Evolutionary conservation across 2,888 invertebrate genomes (phyloP).

Genomic region (Hyposoter dolosus): DNA sequence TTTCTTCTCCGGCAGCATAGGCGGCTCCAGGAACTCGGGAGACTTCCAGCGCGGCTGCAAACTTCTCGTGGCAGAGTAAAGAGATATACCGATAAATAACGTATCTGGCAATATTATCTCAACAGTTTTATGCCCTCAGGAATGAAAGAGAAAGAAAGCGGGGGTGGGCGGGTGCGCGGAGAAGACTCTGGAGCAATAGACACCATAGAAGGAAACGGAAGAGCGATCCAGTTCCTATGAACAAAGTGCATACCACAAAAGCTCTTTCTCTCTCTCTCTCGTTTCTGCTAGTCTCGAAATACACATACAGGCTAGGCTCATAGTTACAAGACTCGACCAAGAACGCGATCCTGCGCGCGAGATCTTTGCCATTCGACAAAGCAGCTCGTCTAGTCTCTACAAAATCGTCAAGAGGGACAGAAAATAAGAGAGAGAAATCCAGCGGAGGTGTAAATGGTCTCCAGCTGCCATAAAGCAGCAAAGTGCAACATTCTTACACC

Average conservation of each 20-base stretch:
- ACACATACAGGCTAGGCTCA: constrained; percentile 28
- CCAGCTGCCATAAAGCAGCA: constrained; percentile 77
- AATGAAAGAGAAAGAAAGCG: constrained; percentile 27
- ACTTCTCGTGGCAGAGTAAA: constrained; percentile 68
- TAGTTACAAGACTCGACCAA: constrained; percentile 46
- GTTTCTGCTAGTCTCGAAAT: constrained; percentile 17
- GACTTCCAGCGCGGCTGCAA: constrained; percentile 43
- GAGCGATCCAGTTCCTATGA: constrained; percentile 65
- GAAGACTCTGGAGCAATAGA: constrained; percentile 34
- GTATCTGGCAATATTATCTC: constrained; percentile 81
- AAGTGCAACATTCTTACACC: constrained; percentile 72
- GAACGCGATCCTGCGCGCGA: constrained; percentile 68
- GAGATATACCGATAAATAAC: constrained; percentile 80
- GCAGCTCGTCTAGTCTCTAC: constrained; percentile 28
- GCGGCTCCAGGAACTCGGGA: constrained; percentile 27
- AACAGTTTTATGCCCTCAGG: constrained; percentile 76
- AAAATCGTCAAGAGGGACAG: constrained; percentile 24
- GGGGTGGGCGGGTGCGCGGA: not conserved
- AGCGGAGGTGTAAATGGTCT: constrained; percentile 77
- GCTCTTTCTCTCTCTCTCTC: constrained; percentile 10
- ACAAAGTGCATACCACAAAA: constrained; percentile 48
- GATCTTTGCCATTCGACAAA: constrained; percentile 65
- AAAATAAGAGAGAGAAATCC: constrained; percentile 12
- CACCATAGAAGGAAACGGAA: constrained; percentile 43
- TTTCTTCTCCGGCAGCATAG: not conserved